Conservation (phyloP, 2,797 vertebrate species). For the Myotis planiceps region DNA sequence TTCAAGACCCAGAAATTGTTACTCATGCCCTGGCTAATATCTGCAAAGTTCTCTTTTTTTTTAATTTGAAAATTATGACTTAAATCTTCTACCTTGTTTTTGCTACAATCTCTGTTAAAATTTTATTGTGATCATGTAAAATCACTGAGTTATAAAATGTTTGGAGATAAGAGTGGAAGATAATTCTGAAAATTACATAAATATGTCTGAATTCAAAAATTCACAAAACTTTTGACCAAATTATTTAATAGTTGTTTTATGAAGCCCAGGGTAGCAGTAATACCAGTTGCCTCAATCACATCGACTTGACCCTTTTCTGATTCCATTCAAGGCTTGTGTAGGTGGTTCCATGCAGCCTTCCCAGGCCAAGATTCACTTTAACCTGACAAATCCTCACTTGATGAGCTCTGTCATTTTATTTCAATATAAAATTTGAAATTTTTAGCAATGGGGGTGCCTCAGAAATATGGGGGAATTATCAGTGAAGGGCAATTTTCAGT, state of each 20-base stretch:
- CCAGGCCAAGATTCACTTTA: neutral
- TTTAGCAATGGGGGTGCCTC: neutral
- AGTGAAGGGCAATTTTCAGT: neutral
- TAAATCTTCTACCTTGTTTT: neutral
- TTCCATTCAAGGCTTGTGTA: neutral
- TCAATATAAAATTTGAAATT: neutral
- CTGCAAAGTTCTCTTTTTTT: neutral
- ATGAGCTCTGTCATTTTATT: neutral
- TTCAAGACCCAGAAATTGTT: neutral
- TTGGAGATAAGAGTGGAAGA: neutral
- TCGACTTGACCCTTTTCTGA: neutral
- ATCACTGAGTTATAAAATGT: neutral
- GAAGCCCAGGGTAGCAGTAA: neutral
- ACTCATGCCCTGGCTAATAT: neutral
- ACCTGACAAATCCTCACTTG: neutral
- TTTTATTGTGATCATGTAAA: neutral
- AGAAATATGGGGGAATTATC: neutral
- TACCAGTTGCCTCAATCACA: neutral
- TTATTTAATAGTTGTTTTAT: neutral
- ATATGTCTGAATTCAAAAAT: neutral
- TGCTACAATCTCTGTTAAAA: neutral
- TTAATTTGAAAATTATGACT: neutral
- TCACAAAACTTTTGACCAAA: neutral
- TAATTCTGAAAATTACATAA: neutral
- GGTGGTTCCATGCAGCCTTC: neutral